phyloP scores from a whole-genome alignment of 2,888 invertebrate species.

The Thelaira solivaga region DNA sequence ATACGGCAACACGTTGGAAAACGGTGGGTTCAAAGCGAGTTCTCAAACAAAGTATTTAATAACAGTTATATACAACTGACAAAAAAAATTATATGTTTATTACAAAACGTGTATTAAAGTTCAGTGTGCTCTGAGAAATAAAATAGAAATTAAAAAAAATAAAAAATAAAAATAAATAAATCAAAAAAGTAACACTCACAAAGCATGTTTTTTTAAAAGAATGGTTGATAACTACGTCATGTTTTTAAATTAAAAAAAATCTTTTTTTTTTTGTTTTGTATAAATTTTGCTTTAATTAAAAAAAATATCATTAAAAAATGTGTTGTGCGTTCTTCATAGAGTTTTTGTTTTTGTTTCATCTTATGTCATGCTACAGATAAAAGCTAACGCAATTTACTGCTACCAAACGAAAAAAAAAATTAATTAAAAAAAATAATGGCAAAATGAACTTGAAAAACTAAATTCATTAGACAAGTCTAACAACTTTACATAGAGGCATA shows the following conservation, averaged over 20 bases:
- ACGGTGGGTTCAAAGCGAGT: slow-evolving; percentile 43
- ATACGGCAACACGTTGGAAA: slow-evolving; percentile 47
- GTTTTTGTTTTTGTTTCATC: neutral
- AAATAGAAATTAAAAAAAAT: slow-evolving; percentile 30
- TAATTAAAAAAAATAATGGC: neutral
- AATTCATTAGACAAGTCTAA: slow-evolving; percentile 35
- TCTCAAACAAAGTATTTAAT: neutral
- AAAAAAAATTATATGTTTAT: neutral
- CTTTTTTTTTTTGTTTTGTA: neutral
- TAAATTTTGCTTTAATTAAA: neutral
- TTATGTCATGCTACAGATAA: slow-evolving; percentile 5
- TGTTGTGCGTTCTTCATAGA: neutral
- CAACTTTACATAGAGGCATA: slow-evolving; percentile 20
- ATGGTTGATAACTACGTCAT: neutral
- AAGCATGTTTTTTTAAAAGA: neutral
- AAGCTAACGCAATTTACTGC: slow-evolving; percentile 7
- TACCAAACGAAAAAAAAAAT: neutral
- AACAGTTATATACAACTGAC: neutral
- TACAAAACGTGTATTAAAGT: slow-evolving; percentile 42
- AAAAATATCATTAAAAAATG: too few species aligned
- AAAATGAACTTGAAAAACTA: slow-evolving; percentile 45
- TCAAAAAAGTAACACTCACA: neutral
- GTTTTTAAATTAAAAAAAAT: too few species aligned
- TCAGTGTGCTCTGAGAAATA: slow-evolving; percentile 15
- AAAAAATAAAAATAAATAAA: neutral